A percentile compares a stretch with the other conserved stretches of the same genome.
These are phyloP conservation scores for Cephalopholis sonnerati DNA, from an alignment of 2,113 vertebrate species.

Conservation along the genomic window DNA sequence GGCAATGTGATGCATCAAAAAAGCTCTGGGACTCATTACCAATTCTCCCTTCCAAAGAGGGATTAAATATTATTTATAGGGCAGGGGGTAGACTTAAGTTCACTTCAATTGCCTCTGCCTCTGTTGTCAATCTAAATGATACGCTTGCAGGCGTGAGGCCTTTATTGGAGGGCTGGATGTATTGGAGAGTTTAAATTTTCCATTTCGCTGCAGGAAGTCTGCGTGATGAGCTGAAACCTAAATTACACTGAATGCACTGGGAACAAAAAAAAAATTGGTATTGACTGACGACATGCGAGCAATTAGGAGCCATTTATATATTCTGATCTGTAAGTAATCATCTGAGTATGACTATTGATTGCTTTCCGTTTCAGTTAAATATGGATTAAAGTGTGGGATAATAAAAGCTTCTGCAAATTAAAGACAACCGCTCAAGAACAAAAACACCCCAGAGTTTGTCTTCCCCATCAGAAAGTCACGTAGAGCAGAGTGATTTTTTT, in stretches of 20 bases:
- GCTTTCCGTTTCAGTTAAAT: constrained; percentile 5
- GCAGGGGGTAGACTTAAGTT: constrained; percentile 75
- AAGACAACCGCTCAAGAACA: not conserved
- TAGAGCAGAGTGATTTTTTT: not conserved
- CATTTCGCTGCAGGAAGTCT: constrained; percentile 47
- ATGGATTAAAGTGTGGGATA: not conserved
- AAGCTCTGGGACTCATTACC: constrained; percentile 70
- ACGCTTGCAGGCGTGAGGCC: constrained; percentile 60
- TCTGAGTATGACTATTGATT: constrained; percentile 19
- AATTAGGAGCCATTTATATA: constrained; percentile 32
- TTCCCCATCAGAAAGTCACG: constrained; percentile 6
- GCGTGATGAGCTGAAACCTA: constrained; percentile 48
- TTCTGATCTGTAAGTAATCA: constrained; percentile 38
- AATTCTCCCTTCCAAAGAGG: constrained; percentile 70
- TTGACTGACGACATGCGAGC: constrained; percentile 46
- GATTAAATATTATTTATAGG: constrained; percentile 83
- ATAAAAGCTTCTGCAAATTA: constrained; percentile 10
- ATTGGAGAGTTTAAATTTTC: constrained; percentile 53
- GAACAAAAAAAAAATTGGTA: constrained; percentile 41
- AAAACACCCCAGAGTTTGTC: constrained; percentile 2
- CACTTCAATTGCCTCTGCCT: constrained; percentile 74
- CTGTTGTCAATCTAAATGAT: constrained; percentile 79
- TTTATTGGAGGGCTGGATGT: constrained; percentile 62
- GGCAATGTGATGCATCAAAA: constrained; percentile 73
- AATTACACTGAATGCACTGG: constrained; percentile 33